Percentiles rank a stretch among this genome's conserved stretches.
phyloP scores from a whole-genome alignment of 2,113 vertebrate genomes.

The Microcebus jonahi region DNA sequence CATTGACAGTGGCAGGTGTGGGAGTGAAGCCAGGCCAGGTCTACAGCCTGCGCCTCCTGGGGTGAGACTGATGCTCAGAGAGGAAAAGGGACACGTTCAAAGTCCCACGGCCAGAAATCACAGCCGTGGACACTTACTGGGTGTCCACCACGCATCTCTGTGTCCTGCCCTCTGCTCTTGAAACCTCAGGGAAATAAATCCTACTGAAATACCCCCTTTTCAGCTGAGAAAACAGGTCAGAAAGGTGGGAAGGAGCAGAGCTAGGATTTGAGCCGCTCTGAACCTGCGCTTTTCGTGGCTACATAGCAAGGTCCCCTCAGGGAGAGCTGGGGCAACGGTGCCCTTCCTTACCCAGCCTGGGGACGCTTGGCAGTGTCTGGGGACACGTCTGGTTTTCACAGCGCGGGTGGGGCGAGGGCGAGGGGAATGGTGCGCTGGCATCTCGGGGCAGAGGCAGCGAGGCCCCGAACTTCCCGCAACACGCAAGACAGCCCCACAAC shows the following conservation, averaged over 20 bases:
- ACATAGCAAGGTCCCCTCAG: neutral
- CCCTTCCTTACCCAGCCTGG: neutral
- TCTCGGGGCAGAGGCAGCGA: no score
- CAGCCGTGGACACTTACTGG: no score
- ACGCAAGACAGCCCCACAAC: neutral
- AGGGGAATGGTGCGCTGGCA: no score
- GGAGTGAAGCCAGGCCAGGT: neutral
- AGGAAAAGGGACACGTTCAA: no score
- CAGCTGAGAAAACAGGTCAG: neutral
- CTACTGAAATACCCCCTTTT: neutral
- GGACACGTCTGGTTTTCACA: neutral
- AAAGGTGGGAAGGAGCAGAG: neutral
- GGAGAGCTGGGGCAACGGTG: neutral
- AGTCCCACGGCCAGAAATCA: neutral
- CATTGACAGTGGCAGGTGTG: neutral
- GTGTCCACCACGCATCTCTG: accelerated
- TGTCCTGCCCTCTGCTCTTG: neutral
- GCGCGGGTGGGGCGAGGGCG: neutral
- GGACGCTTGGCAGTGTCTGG: neutral
- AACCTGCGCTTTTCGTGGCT: neutral
- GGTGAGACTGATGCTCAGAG: neutral
- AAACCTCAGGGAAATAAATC: neutral
- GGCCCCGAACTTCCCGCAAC: accelerated
- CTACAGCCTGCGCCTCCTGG: neutral
- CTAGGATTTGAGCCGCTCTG: neutral